phyloP scores from a whole-genome alignment of 1,140 invertebrate genomes.

The Lysiphlebus fabarum region DNA sequence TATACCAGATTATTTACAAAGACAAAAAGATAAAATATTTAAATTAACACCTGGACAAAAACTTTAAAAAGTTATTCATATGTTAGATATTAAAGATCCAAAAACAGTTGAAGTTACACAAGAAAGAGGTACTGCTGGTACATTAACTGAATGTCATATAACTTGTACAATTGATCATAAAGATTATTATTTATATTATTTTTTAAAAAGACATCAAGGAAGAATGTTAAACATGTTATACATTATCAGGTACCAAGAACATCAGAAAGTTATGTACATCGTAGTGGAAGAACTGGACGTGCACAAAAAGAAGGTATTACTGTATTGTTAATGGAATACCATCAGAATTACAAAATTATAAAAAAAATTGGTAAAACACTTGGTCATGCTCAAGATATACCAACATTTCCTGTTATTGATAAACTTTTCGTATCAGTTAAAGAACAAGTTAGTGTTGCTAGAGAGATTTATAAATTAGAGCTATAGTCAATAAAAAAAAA shows the following conservation, averaged over 20 bases:
- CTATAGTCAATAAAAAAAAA: constrained; percentile 65
- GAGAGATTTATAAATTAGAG: constrained; percentile 74
- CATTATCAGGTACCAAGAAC: constrained; percentile 97
- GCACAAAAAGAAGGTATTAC: constrained; percentile 86
- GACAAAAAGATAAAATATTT: constrained; percentile 65
- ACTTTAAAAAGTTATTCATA: constrained; percentile 66
- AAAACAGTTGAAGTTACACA: constrained; percentile 92
- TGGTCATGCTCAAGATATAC: constrained; percentile 76
- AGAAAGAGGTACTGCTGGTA: constrained; percentile 72
- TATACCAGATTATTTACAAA: constrained; percentile 71
- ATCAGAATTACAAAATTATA: constrained; percentile 63
- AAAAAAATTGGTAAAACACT: constrained; percentile 80
- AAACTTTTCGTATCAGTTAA: constrained; percentile 66
- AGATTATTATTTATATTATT: constrained; percentile 93
- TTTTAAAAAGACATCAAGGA: constrained; percentile 79
- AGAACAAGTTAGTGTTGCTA: constrained; percentile 71
- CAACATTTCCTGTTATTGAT: constrained; percentile 75
- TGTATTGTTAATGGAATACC: constrained; percentile 87
- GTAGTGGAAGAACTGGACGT: constrained; percentile 93
- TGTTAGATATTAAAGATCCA: constrained; percentile 80
- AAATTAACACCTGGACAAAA: constrained; percentile 71
- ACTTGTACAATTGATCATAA: constrained; percentile 76
- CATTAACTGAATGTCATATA: constrained; percentile 79
- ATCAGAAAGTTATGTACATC: constrained; percentile 93
- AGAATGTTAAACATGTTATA: constrained; percentile 89